Evolutionary conservation across 2,113 vertebrate genomes (phyloP), one percentile per base, ranked within the genome.

Genomic region (Anguilla japonica): DNA sequence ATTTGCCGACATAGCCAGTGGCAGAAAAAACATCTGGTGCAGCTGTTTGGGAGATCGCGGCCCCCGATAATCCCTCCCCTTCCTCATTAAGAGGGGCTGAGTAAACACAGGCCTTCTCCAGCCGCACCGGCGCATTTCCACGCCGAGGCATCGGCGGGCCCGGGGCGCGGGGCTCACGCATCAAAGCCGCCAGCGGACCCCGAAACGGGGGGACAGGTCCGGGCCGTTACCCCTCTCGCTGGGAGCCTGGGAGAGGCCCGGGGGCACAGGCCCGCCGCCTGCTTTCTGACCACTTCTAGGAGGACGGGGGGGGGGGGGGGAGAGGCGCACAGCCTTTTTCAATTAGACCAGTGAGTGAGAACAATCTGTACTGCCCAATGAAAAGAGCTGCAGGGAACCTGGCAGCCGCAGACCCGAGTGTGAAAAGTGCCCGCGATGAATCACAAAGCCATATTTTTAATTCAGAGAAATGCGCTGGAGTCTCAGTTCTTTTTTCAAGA

Each of bases 121-220:
- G 95, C 95, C 95, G 95, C 96, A 96, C 94, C 95, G 95, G 91
- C 94, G 91, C 95, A 96, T 96, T 96, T 96, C 95, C 94, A 96
- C 91, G 88, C 91, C 89, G 91, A 46, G 93, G 93, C 93, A 92
- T 95, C 94, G 94, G 93, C 34, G 95, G 96, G 94, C 96, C 94
- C 92, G 81, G 80, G 91, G 91, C 87, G 83, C 8, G 91, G 90
- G 94, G 94, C 92, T 93, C 91, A 92, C 71, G 94, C 94, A 95
- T 95, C 95, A 96, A 95, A 96, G 95, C 91, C 85, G 88, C 91
- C 93, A 91, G 13, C 91, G 88, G 88, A 90, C 6, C 90, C 90
- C 85, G 91, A 91, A 92, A 91, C 90, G 89, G 91, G 92, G 83
- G 92, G 90, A 34, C 90, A 92, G 93, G 93, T 89, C 92, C 91